Evolutionary conservation across 2,888 invertebrate genomes (phyloP), one percentile per base, ranked within the genome.

Genomic region (Orchesella flavescens): DNA sequence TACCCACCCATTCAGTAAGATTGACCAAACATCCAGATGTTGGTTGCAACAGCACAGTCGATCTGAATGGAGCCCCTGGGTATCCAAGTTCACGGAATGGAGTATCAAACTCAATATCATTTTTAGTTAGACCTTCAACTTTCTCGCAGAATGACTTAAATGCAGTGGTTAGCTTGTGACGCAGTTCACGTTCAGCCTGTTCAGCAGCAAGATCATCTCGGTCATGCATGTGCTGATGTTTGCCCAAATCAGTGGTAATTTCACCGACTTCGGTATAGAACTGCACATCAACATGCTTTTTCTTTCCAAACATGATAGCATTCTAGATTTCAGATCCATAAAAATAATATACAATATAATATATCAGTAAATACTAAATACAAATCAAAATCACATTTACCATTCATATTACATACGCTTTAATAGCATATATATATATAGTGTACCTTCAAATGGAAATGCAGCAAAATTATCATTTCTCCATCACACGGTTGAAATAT

Each of bases 261-360:
- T 99, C 99, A 89, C 99, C 99, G 75, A 99, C 99, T 91, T 99
- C 99, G 0, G 99, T 99, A 90, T 99, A 99, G 91, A 99, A 99
- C 90, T 99, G 99, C 5, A 99, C 98, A 91, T 99, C 99, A 0
- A 96, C 94, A 89, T 99, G 99, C 90, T 99, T 99, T 93, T 99
- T 99, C 92, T 98, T 98, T 88, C 99, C 99, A 92, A 99, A 99
- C 96, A 99, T 96, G 86, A 99, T 99, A 43, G 99, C 98, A 90
- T 99, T 97, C 93, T 94, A 89, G 13, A 89, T 61, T 24, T 24
- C 3, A 66, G 46, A 68, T 34, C 34, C 24, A 65, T 66, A 66
- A 59, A 61, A 57, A 19, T 61, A 19, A 59, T 43, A 15, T 15
- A 44, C 9, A 65, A 72, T 13, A 55, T 1, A 43, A 17, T 43